Percentiles rank a stretch among this genome's conserved stretches.
Conservation (phyloP, 2,113 vertebrate species). For the Psephotus haematonotus region DNA sequence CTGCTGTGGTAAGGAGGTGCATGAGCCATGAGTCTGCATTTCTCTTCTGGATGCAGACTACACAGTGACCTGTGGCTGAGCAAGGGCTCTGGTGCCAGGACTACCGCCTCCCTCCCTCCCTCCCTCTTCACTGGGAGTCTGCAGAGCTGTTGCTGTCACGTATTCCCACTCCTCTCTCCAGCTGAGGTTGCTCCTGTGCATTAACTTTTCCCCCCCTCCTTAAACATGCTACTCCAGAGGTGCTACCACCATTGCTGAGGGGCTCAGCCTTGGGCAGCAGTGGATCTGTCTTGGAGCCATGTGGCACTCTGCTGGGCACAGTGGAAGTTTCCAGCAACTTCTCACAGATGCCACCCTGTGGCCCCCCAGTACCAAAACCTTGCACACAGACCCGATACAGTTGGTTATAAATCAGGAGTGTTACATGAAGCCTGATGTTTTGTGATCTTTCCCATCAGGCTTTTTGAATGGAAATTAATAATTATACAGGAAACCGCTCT, state of each 20-base stretch:
- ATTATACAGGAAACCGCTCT: not conserved
- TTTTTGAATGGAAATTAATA: not conserved
- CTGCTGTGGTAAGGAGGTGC: not conserved
- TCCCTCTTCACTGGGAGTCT: not conserved
- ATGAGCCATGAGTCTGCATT: not conserved
- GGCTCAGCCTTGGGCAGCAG: not conserved
- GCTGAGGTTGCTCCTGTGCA: not conserved
- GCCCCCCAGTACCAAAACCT: not conserved
- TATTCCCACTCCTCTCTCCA: not conserved
- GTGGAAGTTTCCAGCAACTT: not conserved
- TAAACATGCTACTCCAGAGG: not conserved
- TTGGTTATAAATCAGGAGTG: not conserved
- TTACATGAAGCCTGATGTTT: not conserved
- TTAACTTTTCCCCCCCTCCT: not conserved
- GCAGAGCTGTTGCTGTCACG: not conserved
- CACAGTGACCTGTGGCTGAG: fast-evolving
- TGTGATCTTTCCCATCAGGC: not conserved
- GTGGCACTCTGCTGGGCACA: not conserved
- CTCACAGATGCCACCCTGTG: not conserved
- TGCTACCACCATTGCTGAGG: not conserved
- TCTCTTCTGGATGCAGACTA: not conserved
- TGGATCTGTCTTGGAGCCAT: not conserved
- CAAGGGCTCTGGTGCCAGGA: not conserved
- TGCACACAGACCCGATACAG: not conserved
- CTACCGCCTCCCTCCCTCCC: not conserved